Conservation (phyloP, 1,140 invertebrate genomes). For the Lysiphlebus fabarum region DNA sequence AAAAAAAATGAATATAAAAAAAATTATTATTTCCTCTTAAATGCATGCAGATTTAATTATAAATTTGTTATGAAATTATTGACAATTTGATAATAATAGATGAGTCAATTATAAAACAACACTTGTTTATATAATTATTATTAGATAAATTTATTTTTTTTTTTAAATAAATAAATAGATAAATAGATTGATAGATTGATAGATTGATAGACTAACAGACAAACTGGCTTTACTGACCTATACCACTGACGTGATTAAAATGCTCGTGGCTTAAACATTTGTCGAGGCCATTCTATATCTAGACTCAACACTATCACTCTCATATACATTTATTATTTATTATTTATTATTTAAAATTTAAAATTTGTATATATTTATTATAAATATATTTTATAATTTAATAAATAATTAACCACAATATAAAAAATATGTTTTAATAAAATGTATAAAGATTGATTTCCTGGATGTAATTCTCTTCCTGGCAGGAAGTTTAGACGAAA, state of each 20-base stretch:
- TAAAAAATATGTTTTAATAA: not conserved
- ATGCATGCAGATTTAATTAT: no score
- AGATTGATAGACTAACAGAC: slow-evolving; percentile 28
- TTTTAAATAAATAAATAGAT: not conserved
- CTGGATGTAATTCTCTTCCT: slow-evolving; percentile 27
- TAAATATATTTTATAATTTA: no score
- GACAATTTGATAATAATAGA: slow-evolving; percentile 41
- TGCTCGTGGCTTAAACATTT: no score
- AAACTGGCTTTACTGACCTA: slow-evolving; percentile 51
- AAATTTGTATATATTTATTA: no score
- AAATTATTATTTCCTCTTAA: no score
- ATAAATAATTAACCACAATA: not conserved
- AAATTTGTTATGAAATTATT: slow-evolving; percentile 39
- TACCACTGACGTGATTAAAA: slow-evolving; percentile 33
- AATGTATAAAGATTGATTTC: slow-evolving; percentile 19
- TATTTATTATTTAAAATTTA: no score
- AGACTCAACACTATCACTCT: no score
- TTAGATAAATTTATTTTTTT: no score
- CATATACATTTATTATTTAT: no score
- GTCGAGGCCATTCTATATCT: no score
- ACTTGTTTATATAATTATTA: slow-evolving; percentile 36
- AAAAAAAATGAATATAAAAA: no score
- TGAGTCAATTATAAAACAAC: slow-evolving; percentile 52
- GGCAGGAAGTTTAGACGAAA: slow-evolving; percentile 42
- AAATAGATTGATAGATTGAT: slow-evolving; percentile 31